Conservation (phyloP, 2,797 vertebrate genomes). For the Coendou prehensilis region DNA sequence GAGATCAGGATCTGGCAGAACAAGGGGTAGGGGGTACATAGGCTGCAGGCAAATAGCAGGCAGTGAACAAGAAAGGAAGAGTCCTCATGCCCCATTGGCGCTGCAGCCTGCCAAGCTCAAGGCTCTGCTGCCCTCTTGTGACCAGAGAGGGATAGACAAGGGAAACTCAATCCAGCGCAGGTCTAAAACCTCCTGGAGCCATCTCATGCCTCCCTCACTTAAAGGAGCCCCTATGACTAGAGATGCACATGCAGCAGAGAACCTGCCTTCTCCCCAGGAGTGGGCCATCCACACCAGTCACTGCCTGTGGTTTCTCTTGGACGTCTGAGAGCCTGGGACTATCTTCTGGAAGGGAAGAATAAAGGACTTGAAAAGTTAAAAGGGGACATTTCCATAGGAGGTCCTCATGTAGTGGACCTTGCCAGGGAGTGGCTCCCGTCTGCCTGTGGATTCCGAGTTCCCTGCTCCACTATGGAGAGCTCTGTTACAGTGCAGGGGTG, state of each 20-base stretch:
- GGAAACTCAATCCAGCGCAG: background rate
- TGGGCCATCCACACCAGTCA: background rate
- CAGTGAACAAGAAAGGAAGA: background rate
- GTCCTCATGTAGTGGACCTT: too few species aligned
- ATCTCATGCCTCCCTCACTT: background rate
- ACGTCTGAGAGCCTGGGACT: background rate
- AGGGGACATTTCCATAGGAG: background rate
- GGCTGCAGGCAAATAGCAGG: background rate
- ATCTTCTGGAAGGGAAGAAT: background rate
- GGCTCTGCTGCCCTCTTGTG: constrained; percentile 80
- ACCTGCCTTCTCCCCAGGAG: background rate
- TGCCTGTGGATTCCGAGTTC: background rate
- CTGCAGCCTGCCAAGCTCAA: background rate
- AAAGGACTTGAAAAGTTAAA: background rate
- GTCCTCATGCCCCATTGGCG: fast-evolving
- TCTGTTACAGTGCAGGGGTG: fast-evolving
- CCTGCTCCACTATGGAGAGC: background rate
- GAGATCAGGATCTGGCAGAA: background rate
- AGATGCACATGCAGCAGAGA: background rate
- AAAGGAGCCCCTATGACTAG: too few species aligned
- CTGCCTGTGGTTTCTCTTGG: background rate
- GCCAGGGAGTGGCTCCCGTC: background rate
- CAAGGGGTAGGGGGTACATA: too few species aligned
- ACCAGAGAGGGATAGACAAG: constrained; percentile 2
- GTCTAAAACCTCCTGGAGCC: background rate